phyloP scores from a whole-genome alignment of 2,888 invertebrate genomes.

The Leptopilina myrica region DNA sequence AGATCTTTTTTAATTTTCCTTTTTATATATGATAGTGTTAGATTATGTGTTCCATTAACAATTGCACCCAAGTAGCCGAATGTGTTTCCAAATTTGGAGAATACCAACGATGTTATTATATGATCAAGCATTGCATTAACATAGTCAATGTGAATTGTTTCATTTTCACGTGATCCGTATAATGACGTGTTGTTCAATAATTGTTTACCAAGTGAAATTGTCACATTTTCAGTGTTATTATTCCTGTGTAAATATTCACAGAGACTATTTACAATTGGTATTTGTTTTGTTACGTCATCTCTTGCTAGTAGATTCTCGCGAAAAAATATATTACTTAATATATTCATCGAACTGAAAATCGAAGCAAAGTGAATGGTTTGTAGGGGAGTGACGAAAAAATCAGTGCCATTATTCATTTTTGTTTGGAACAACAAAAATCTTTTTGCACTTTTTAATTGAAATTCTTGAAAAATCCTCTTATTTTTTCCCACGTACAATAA shows the following conservation, averaged over 20 bases:
- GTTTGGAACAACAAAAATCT: too few relatives aligned
- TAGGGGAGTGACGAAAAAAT: background rate
- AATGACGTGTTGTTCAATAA: background rate
- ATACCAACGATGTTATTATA: background rate
- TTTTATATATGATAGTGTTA: background rate
- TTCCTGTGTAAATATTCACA: background rate
- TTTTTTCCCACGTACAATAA: too few relatives aligned
- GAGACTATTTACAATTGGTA: background rate
- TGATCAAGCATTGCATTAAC: background rate
- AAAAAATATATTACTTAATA: background rate
- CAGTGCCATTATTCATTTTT: background rate
- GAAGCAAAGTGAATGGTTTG: background rate
- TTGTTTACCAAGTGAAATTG: background rate
- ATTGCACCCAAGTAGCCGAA: background rate
- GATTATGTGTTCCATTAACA: background rate
- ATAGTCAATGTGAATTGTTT: slow-evolving; percentile 4
- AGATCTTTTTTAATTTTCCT: background rate
- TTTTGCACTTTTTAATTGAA: too few relatives aligned
- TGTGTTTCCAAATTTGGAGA: background rate
- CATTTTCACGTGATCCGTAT: slow-evolving; percentile 1
- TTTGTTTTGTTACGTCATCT: background rate
- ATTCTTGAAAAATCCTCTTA: too few relatives aligned
- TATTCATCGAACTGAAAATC: background rate
- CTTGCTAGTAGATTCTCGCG: background rate
- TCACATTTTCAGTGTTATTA: background rate